phyloP scores from a whole-genome alignment of 2,888 invertebrate species.

The Parnassius apollo region DNA sequence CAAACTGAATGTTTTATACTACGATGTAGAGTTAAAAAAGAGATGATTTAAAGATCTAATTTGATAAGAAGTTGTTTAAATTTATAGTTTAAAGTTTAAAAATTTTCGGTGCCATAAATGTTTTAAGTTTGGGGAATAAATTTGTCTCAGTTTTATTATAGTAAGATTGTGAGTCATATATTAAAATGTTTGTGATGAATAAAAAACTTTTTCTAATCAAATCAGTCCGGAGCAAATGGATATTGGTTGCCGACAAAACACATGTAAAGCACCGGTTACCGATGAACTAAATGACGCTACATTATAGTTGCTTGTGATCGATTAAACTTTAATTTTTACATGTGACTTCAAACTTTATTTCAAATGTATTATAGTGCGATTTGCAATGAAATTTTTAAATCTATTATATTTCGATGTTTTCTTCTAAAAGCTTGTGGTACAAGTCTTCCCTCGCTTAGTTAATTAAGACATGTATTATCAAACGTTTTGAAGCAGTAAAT shows the following conservation, averaged over 20 bases:
- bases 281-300: conserved; percentile 33
- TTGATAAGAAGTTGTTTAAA: conserved; percentile 41
- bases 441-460: conserved; percentile 69
- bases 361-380: conserved; percentile 28
- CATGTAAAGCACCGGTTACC: conserved; percentile 68
- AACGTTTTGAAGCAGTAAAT: conserved; percentile 78
- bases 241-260: conserved; percentile 71
- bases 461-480: conserved; percentile 81
- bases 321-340: conserved; percentile 17
- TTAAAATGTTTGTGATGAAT: conserved; percentile 26
- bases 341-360: conserved; percentile 27
- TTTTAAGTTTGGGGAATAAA: conserved; percentile 8
- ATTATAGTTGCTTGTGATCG: conserved; percentile 27
- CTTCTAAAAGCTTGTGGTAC: conserved; percentile 41
- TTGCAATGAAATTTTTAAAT: conserved; percentile 20
- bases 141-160: conserved; percentile 6
- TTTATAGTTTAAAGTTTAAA: conserved; percentile 6
- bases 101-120: conserved; percentile 6
- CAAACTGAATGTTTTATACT: conserved; percentile 60
- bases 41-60: conserved; percentile 41
- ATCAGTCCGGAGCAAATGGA: conserved; percentile 69
- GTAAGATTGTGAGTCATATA: conserved; percentile 5
- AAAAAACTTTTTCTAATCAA: conserved; percentile 63
- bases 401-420: conserved; percentile 29
- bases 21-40: conserved; percentile 51